Evolutionary conservation across 2,797 vertebrate genomes (phyloP), one percentile per base, ranked within the genome.

Genomic region (Bradypodion ventrale): DNA sequence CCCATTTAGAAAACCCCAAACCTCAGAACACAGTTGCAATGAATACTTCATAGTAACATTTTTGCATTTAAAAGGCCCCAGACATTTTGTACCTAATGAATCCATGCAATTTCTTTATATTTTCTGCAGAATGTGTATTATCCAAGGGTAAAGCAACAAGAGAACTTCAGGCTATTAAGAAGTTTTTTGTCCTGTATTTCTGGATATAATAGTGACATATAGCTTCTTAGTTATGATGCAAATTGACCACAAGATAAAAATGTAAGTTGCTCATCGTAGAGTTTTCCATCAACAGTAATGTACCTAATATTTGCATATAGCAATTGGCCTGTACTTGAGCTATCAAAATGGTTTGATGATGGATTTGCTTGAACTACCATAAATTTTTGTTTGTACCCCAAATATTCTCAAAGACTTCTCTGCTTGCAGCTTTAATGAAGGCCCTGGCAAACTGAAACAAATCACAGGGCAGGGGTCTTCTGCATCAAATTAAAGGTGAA

Each of bases 91-190:
- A 13, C 52, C 7, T 10, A 79, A 85, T 60, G 29, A 80, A 85
- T 32, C n/a, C 16, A 46, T 65, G 44, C 42, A 76, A 63, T 37
- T 13, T 66, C 84, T 83, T 81, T 76, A 76, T 76, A 35, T 56
- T 69, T 69, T 83, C 15, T 75, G 29, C 75, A 44, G 12, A 52
- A 75, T 74, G 63, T 78, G 32, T 49, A 35, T 78, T 69, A 77
- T 63, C 63, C 65, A 63, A 62, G 63, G 35, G 29, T 81, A 72
- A 88, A 79, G 75, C 42, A 44, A 75, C 15, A 75, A 60, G 63
- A 75, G 29, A 75, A 88, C 74, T 75, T 70, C 44, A 68, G 59
- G 75, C 63, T 42, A 19, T 85, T 83, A 80, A 85, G 69, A 75
- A 37, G 52, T 29, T 56, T 85, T 79, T 29, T 63, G 42, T 27